These are phyloP conservation scores for Ciona savignyi DNA, from an alignment of 23 tunicate species.

Conservation along the genomic window DNA sequence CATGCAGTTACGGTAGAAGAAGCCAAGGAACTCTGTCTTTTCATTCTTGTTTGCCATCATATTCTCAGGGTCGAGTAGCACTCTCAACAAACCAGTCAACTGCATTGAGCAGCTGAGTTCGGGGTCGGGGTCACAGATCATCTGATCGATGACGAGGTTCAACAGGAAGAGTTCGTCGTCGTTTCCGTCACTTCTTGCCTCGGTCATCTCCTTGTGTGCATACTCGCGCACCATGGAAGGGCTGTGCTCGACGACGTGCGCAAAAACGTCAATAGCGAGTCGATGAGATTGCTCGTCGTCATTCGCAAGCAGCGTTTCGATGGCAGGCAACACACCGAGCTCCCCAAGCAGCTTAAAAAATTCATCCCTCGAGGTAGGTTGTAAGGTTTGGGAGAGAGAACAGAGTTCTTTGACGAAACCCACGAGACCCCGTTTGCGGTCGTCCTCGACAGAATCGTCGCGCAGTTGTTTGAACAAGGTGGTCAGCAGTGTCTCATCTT, in stretches of 20 bases:
- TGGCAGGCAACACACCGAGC: slow-evolving; percentile 52
- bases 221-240: slow-evolving; percentile 96
- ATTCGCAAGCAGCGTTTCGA: slow-evolving; percentile 46
- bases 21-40: slow-evolving; percentile 83
- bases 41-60: slow-evolving; percentile 95
- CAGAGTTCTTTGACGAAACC: slow-evolving; percentile 85
- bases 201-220: slow-evolving; percentile 55
- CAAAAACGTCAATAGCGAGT: slow-evolving; percentile 72
- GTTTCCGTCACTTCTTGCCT: slow-evolving; percentile 3
- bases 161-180: slow-evolving; percentile 71
- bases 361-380: slow-evolving; percentile 57
- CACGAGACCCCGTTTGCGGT: slow-evolving; percentile 52
- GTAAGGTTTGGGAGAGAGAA: slow-evolving; percentile 74
- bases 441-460: slow-evolving; percentile 48
- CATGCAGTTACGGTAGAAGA: slow-evolving; percentile 91
- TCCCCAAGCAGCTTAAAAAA: slow-evolving; percentile 52
- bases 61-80: slow-evolving; percentile 88
- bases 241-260: slow-evolving; percentile 86
- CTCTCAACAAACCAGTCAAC: slow-evolving; percentile 54
- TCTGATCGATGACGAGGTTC: slow-evolving; percentile 86
- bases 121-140: slow-evolving; percentile 94
- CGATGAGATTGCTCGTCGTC: slow-evolving; percentile 56
- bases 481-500: slow-evolving; percentile 45
- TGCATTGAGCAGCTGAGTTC: slow-evolving; percentile 89
- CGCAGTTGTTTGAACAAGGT: slow-evolving; percentile 51